These are phyloP conservation scores for Netelia inedita DNA, from an alignment of 2,888 invertebrate genomes.

Conservation along the genomic window DNA sequence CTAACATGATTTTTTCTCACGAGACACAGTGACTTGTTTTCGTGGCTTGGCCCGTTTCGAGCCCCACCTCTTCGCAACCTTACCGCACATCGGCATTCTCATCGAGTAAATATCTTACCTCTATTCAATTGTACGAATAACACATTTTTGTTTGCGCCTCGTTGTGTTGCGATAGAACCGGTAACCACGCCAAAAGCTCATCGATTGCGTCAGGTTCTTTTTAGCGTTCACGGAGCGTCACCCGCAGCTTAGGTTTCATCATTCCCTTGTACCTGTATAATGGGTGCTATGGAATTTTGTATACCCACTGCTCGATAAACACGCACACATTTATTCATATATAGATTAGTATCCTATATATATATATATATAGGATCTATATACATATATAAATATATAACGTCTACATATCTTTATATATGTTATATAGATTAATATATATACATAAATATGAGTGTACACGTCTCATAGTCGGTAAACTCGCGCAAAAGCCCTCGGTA, in stretches of 20 bases:
- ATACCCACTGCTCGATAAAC: constrained; percentile 38
- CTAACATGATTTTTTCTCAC: no score
- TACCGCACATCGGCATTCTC: neutral
- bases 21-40: no score
- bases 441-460: neutral
- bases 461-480: neutral
- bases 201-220: constrained; percentile 57
- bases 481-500: neutral
- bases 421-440: neutral
- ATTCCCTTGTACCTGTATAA: constrained; percentile 20
- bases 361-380: neutral
- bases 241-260: constrained; percentile 57
- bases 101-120: neutral
- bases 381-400: neutral
- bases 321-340: neutral
- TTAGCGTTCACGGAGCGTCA: constrained; percentile 48
- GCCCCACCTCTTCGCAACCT: no score
- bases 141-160: neutral
- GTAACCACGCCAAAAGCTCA: constrained; percentile 6
- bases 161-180: neutral
- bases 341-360: no score
- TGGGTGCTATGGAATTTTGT: neutral
- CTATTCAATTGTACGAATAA: neutral
- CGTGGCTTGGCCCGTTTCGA: no score
- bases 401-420: neutral